phyloP scores from a whole-genome alignment of 2,797 vertebrate genomes.

The Cossypha caffra region DNA sequence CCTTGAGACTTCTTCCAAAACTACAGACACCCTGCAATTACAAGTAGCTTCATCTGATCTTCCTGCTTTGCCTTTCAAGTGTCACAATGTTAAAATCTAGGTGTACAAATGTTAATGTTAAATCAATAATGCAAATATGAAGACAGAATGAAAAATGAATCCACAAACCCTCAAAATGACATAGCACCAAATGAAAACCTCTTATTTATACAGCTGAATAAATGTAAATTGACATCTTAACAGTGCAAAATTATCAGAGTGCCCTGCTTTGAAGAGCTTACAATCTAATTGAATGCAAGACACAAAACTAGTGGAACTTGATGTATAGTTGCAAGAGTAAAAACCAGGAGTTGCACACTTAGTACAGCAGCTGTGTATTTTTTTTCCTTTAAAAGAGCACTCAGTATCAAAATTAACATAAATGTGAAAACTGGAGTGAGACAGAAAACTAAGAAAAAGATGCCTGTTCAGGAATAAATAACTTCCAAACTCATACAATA shows the following conservation, averaged over 20 bases:
- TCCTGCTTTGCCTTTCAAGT: background rate
- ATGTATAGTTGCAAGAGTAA: background rate
- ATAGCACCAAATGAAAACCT: background rate
- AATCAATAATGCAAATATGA: background rate
- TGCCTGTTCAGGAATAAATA: background rate
- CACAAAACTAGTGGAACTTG: background rate
- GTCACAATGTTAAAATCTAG: background rate
- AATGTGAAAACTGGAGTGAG: background rate
- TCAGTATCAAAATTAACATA: background rate
- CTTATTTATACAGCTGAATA: background rate
- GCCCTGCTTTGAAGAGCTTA: slow-evolving; percentile 20
- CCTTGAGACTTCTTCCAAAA: background rate
- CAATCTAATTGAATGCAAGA: background rate
- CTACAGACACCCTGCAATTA: background rate
- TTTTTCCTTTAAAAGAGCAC: background rate
- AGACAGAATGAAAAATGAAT: background rate
- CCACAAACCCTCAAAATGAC: background rate
- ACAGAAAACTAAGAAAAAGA: background rate
- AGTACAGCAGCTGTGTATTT: background rate
- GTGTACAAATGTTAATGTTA: background rate
- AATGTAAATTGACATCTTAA: background rate
- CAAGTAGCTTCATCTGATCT: background rate
- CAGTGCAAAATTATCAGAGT: background rate
- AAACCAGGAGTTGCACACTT: background rate
- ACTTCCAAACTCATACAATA: background rate